A percentile compares a stretch with the other conserved stretches of the same genome.
phyloP scores from a whole-genome alignment of 2,888 invertebrate species.

The Cryptosula pallasiana region DNA sequence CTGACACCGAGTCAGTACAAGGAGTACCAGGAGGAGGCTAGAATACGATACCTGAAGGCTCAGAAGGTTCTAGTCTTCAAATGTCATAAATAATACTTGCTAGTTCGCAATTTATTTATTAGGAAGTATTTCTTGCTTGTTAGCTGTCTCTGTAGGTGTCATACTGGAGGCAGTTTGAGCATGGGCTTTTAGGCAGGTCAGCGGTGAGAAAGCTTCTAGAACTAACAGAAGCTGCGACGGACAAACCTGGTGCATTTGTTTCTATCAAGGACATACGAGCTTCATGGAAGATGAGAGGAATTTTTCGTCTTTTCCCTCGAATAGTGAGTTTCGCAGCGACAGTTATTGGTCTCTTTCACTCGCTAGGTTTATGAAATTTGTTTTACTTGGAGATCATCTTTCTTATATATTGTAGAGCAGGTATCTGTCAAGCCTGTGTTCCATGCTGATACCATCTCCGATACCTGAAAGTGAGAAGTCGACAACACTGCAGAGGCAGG shows the following conservation, averaged over 20 bases:
- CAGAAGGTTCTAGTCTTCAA: conserved; percentile 61
- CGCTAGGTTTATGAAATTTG: not conserved
- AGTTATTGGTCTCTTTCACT: too few relatives aligned
- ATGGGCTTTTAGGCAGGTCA: conserved; percentile 62
- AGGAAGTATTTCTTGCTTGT: too few relatives aligned
- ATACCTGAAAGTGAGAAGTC: not conserved
- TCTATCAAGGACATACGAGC: conserved; percentile 2
- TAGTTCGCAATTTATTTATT: too few relatives aligned
- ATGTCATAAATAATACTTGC: too few relatives aligned
- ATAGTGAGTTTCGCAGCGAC: conserved; percentile 8
- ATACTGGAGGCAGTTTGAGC: conserved; percentile 63
- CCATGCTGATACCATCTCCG: not conserved
- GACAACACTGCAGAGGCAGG: not conserved
- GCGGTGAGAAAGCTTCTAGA: conserved; percentile 60
- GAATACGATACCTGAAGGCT: conserved; percentile 61
- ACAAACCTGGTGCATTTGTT: conserved; percentile 39
- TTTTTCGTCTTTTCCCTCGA: conserved; percentile 12
- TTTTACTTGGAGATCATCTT: not conserved
- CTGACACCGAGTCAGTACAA: conserved; percentile 60
- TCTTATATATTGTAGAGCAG: not conserved
- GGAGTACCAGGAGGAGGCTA: conserved; percentile 61
- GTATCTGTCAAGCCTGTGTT: not conserved
- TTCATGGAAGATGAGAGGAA: conserved; percentile 21
- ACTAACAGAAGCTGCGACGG: conserved; percentile 42
- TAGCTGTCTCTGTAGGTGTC: conserved; percentile 48